Conservation (phyloP, 1,140 invertebrate genomes). For the Drosophila pruinosa region DNA sequence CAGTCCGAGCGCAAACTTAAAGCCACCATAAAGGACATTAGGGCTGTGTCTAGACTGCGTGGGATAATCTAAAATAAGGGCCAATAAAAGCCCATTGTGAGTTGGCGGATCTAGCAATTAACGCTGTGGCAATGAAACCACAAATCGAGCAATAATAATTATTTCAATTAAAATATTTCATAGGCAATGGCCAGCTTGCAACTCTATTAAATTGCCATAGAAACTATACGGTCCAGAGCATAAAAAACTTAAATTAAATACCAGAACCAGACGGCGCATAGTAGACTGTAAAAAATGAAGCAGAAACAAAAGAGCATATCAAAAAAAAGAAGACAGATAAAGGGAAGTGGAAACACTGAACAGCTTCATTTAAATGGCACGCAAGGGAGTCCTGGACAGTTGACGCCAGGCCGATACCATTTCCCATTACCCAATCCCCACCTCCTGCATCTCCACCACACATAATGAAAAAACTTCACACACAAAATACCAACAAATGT, state of each 20-base stretch:
- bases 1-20: background rate
- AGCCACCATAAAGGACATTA: background rate
- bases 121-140: background rate
- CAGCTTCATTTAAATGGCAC: slow-evolving; percentile 79
- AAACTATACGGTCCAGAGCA: slow-evolving; percentile 45
- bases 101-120: background rate
- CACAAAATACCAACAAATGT: slow-evolving; percentile 59
- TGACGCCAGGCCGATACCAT: slow-evolving; percentile 1
- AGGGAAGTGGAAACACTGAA: slow-evolving; percentile 37
- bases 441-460: slow-evolving; percentile 24
- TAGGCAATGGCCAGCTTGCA: background rate
- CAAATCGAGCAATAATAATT: background rate
- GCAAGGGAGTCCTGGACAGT: slow-evolving; percentile 62
- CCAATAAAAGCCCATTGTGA: slow-evolving; percentile 7
- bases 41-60: slow-evolving; percentile 18
- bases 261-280: slow-evolving; percentile 28
- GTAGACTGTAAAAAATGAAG: slow-evolving; percentile 29
- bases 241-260: slow-evolving; percentile 67
- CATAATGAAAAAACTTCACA: slow-evolving; percentile 77
- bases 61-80: background rate
- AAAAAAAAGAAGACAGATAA: slow-evolving; percentile 33
- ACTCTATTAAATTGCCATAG: slow-evolving; percentile 40
- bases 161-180: slow-evolving; percentile 13
- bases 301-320: slow-evolving; percentile 4
- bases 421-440: background rate